Percentiles rank a stretch among this genome's conserved stretches.
Conservation (phyloP, 2,888 invertebrate genomes). For the Lymantria dispar region DNA sequence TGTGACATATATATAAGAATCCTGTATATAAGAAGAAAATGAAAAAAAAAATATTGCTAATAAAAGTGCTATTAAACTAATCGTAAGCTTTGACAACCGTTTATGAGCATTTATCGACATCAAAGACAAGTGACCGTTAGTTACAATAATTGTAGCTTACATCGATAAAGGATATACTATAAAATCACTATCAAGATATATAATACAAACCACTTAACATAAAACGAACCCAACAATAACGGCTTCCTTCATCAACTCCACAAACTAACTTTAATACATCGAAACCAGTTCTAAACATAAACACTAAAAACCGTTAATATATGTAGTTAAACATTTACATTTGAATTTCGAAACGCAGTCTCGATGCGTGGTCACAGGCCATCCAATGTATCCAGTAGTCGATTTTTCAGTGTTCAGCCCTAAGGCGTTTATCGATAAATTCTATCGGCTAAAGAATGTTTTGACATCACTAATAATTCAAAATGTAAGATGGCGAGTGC, state of each 20-base stretch:
- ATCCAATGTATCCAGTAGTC: conserved; percentile 29
- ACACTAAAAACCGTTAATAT: conserved; percentile 26
- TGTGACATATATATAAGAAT: no score
- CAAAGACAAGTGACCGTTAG: not conserved
- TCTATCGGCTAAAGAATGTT: conserved; percentile 39
- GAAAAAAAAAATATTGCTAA: no score
- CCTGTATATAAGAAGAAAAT: no score
- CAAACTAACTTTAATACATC: not conserved
- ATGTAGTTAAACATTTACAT: conserved; percentile 17
- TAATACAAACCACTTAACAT: conserved; percentile 1
- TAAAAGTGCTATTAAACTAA: no score
- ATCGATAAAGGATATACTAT: not conserved
- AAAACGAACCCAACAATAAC: conserved; percentile 1
- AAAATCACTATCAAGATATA: not conserved
- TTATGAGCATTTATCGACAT: not conserved
- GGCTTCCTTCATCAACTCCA: conserved; percentile 3
- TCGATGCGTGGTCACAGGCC: conserved; percentile 17
- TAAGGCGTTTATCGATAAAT: conserved; percentile 42
- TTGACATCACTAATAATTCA: conserved; percentile 47
- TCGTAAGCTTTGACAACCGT: no score
- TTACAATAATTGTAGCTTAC: not conserved
- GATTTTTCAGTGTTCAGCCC: conserved; percentile 45
- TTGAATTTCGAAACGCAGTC: conserved; percentile 33
- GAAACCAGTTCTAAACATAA: conserved; percentile 7
- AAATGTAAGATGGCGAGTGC: conserved; percentile 32